phyloP scores from a whole-genome alignment of 2,888 invertebrate genomes.

The Entomobrya multifasciata region DNA sequence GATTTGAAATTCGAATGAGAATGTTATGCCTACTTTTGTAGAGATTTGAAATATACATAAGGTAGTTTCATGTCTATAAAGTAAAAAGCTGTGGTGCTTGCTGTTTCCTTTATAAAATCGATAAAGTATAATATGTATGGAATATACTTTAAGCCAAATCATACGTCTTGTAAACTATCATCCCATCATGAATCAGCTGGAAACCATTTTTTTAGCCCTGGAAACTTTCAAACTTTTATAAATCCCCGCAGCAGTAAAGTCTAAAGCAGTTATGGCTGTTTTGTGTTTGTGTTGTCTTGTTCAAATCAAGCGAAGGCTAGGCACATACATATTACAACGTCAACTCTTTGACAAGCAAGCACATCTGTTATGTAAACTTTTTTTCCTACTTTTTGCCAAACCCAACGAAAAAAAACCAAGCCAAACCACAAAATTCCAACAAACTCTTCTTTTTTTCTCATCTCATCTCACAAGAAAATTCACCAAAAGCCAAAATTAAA shows the following conservation, averaged over 20 bases:
- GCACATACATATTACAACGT: neutral
- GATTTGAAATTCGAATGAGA: too few species aligned
- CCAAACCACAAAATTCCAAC: neutral
- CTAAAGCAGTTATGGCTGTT: neutral
- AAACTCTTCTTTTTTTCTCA: neutral
- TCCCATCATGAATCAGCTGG: constrained; percentile 43
- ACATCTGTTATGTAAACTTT: neutral
- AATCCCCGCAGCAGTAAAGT: neutral
- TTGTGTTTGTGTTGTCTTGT: neutral
- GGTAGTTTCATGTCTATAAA: neutral
- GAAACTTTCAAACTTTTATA: constrained; percentile 15
- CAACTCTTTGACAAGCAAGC: constrained; percentile 8
- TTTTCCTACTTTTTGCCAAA: neutral
- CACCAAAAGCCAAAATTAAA: neutral
- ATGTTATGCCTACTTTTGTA: too few species aligned
- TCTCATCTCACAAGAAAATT: neutral
- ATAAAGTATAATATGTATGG: too few species aligned
- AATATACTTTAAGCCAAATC: too few species aligned
- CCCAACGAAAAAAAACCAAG: neutral
- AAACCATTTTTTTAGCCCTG: neutral
- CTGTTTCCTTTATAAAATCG: too few species aligned
- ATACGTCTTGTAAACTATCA: neutral
- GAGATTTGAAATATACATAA: too few species aligned
- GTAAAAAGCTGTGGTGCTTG: too few species aligned
- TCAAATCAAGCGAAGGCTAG: neutral